Evolutionary conservation across 2,888 invertebrate genomes (phyloP), one percentile per base, ranked within the genome.

Genomic region (Rapana venosa): DNA sequence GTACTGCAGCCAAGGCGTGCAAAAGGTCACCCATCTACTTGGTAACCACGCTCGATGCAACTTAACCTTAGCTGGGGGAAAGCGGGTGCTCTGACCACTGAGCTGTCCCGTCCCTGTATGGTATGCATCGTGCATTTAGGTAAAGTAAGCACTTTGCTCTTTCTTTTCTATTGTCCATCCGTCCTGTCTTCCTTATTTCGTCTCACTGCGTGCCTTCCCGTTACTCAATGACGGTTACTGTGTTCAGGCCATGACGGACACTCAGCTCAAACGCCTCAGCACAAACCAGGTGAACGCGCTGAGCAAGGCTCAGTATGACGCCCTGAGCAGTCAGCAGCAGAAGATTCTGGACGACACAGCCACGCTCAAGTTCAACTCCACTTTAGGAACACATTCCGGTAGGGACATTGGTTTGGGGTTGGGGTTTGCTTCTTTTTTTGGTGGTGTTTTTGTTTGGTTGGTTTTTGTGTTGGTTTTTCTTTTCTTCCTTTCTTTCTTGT

Each of bases 241-340:
- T 79, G 32, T 35, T 26, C 79, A 92, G 92, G 90, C 91, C 17
- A 88, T 92, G 87, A 89, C 90, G 0, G 70, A 83, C 1, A 47
- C 56, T 22, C 92, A 92, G 83, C 87, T 92, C 22, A 66, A 47
- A 20, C 35, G 86, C 1, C 89, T 92, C 61, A 92, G 91, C 87
- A 88, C 90, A 11, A 92, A 92, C 88, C 92, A 92, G 87, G 92
- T 91, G 11, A 92, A 91, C 86, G 87, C 92, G 13, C 86, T 92
- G 35, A 91, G 91, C 47, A 86, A 89, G 61, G 90, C 89, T 20
- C 91, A 91, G 70, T 92, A 91, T 86, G 84, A 90, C 26, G 89
- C 91, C 5, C 77, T 92, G 61, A 90, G 84, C 35, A 26, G 87
- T 20, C 87, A 88, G 17, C 91, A 92, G 86, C 66, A 90, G 88